phyloP scores from a whole-genome alignment of 2,888 invertebrate genomes.

The Crioceris asparagi region DNA sequence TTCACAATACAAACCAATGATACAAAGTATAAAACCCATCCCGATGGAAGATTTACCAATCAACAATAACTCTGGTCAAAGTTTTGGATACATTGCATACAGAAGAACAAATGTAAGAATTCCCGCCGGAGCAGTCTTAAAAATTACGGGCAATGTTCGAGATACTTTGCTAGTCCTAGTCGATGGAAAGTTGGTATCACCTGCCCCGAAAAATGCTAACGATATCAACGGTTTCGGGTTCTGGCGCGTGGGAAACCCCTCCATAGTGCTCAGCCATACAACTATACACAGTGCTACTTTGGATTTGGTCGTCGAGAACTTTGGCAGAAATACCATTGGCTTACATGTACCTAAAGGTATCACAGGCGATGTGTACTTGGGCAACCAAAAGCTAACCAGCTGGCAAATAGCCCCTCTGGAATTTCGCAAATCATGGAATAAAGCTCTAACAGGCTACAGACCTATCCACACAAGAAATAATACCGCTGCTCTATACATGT shows the following conservation, averaged over 20 bases:
- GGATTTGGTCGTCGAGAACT: constrained; percentile 56
- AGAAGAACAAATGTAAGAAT: constrained; percentile 30
- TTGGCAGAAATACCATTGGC: constrained; percentile 62
- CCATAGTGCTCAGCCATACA: constrained; percentile 19
- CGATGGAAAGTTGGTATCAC: constrained; percentile 33
- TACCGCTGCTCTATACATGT: constrained; percentile 49
- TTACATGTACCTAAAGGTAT: constrained; percentile 36
- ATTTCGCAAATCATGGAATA: constrained; percentile 35
- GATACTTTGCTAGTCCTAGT: constrained; percentile 43
- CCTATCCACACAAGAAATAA: too few species aligned
- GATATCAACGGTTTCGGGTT: constrained; percentile 16
- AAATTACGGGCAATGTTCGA: constrained; percentile 34
- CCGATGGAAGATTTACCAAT: constrained; percentile 31
- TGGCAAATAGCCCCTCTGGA: constrained; percentile 41
- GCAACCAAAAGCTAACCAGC: constrained; percentile 25
- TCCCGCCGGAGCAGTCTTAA: constrained; percentile 24
- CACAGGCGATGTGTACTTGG: constrained; percentile 34
- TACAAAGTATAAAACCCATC: constrained; percentile 11
- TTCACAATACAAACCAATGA: neutral
- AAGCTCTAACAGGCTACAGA: constrained; percentile 28
- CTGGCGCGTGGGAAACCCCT: constrained; percentile 24
- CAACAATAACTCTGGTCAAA: constrained; percentile 41
- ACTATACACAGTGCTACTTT: constrained; percentile 28
- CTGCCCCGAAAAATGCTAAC: neutral
- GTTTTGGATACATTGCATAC: constrained; percentile 46